Evolutionary conservation across 2,888 invertebrate species (phyloP).

Genomic region (Coecobrya sp.): DNA sequence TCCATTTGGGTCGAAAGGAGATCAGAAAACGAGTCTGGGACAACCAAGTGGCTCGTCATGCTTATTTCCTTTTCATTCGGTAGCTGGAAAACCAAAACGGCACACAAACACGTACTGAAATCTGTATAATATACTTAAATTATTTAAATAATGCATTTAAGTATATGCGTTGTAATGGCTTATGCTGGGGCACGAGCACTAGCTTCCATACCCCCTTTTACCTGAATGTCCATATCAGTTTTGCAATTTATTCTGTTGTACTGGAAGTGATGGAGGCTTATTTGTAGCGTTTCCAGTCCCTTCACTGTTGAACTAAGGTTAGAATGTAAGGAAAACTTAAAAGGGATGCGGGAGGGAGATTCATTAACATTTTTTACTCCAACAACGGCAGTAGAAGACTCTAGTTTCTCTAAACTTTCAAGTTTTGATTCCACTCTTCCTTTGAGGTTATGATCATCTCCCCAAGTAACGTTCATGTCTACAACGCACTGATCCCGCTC

Average conservation of each 20-base stretch:
- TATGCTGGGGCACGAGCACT: too few species aligned
- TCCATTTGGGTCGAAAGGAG: slow-evolving; percentile 85
- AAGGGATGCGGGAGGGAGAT: slow-evolving; percentile 49
- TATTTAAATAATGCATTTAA: too few species aligned
- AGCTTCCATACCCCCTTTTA: slow-evolving; percentile 39
- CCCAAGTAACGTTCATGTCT: slow-evolving; percentile 84
- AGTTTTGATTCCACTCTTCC: slow-evolving; percentile 83
- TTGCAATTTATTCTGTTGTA: slow-evolving; percentile 82
- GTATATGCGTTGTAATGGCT: too few species aligned
- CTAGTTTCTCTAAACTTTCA: slow-evolving; percentile 87
- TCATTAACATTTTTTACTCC: not conserved
- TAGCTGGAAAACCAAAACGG: slow-evolving; percentile 76
- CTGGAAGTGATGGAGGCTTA: slow-evolving; percentile 83
- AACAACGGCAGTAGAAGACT: slow-evolving; percentile 85
- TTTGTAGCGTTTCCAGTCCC: slow-evolving; percentile 68
- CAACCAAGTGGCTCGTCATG: slow-evolving; percentile 83
- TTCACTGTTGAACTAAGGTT: slow-evolving; percentile 79
- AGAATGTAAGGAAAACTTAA: slow-evolving; percentile 75
- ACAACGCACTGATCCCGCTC: slow-evolving; percentile 80
- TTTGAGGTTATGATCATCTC: slow-evolving; percentile 82
- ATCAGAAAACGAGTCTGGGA: slow-evolving; percentile 84
- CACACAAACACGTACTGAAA: not conserved
- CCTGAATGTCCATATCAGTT: slow-evolving; percentile 86
- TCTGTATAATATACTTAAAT: too few species aligned
- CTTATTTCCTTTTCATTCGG: slow-evolving; percentile 85